phyloP scores from a whole-genome alignment of 2,797 vertebrate genomes.

The Lycodopsis pacificus region DNA sequence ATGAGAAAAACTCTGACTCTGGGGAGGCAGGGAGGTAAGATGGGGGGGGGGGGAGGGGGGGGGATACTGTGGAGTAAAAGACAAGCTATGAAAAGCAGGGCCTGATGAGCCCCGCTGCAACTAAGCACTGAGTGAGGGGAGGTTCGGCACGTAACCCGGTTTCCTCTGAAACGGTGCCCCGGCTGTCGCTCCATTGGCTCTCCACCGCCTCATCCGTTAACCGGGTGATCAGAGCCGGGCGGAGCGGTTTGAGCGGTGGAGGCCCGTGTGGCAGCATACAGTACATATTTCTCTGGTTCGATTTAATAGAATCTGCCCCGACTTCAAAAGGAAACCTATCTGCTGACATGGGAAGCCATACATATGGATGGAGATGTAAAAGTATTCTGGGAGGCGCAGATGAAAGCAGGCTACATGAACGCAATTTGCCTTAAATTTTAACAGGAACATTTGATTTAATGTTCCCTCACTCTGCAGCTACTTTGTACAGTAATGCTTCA shows the following conservation, averaged over 20 bases:
- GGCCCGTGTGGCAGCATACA: slow-evolving; percentile 12
- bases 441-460: slow-evolving; percentile 2
- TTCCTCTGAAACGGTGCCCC: slow-evolving; percentile 50
- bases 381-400: slow-evolving; percentile 35
- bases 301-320: slow-evolving; percentile 20
- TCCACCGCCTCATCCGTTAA: slow-evolving; percentile 25
- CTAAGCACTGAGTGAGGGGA: slow-evolving; percentile 51
- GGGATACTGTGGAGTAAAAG: slow-evolving; percentile 16
- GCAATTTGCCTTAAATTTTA: slow-evolving; percentile 31
- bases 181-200: slow-evolving; percentile 35
- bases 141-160: slow-evolving; percentile 49
- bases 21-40: slow-evolving; percentile 31
- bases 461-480: background rate
- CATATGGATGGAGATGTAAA: slow-evolving; percentile 59
- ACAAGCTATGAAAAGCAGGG: slow-evolving; percentile 44
- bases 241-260: slow-evolving; percentile 17
- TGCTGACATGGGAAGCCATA: slow-evolving; percentile 49
- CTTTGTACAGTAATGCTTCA: background rate
- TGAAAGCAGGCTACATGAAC: slow-evolving; percentile 38
- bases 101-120: slow-evolving; percentile 43
- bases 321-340: slow-evolving; percentile 61
- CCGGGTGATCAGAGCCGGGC: slow-evolving; percentile 42
- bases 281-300: slow-evolving; percentile 27
- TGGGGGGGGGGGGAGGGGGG: no score
- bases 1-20: slow-evolving; percentile 42